Evolutionary conservation across 1,140 invertebrate genomes (phyloP).

Genomic region (Phocides pigmalion): DNA sequence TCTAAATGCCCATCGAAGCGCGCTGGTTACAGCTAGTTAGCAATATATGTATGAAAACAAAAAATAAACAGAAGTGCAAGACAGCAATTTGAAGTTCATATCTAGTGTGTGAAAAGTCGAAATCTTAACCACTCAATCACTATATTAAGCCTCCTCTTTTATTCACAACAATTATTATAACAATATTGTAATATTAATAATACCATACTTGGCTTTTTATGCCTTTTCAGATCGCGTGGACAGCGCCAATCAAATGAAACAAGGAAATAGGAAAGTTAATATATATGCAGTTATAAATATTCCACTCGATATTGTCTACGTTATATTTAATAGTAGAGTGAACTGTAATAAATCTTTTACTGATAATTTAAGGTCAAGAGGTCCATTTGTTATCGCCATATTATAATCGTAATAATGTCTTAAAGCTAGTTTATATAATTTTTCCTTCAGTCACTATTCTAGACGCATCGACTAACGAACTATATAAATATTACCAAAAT

Average conservation of each 20-base stretch:
- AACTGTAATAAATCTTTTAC: neutral
- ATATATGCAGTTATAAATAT: neutral
- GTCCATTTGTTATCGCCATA: conserved; percentile 15
- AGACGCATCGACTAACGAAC: conserved; percentile 9
- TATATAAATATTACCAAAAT: conserved; percentile 31
- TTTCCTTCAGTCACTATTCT: conserved; percentile 13
- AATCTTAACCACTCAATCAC: no score
- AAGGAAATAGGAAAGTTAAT: neutral
- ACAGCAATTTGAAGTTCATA: no score
- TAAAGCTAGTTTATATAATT: conserved; percentile 17
- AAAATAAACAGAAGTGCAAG: no score
- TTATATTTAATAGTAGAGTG: neutral
- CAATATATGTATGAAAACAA: no score
- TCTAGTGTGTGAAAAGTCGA: no score
- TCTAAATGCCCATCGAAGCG: no score
- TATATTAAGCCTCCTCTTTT: no score
- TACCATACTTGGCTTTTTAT: no score
- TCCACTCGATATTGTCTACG: neutral
- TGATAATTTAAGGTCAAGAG: conserved; percentile 21
- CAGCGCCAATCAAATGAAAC: neutral
- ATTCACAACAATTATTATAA: no score
- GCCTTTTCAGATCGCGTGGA: neutral
- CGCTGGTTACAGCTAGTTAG: no score
- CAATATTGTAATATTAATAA: no score
- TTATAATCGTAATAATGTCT: neutral